Percentiles rank a stretch among this genome's conserved stretches.
These are phyloP conservation scores for Steinernema carpocapsae DNA, from an alignment of 2,888 invertebrate genomes.

Conservation along the genomic window DNA sequence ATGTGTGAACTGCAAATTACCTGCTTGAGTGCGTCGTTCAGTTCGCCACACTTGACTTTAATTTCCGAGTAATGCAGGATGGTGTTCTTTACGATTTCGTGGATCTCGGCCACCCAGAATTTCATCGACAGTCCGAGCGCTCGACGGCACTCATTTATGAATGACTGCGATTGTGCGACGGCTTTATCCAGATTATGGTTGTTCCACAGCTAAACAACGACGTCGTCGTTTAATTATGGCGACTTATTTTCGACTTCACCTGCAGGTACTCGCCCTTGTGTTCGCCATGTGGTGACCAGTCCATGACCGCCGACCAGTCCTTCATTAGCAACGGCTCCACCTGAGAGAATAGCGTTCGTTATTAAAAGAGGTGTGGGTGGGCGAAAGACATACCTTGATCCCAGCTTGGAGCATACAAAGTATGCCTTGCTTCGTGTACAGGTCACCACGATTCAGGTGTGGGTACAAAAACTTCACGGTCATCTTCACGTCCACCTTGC, in stretches of 20 bases:
- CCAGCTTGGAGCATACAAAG: slow-evolving; percentile 68
- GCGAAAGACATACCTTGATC: slow-evolving; percentile 50
- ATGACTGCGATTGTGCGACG: slow-evolving; percentile 69
- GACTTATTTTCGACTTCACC: slow-evolving; percentile 38
- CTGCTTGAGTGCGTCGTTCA: slow-evolving; percentile 69
- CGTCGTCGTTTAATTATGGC: not conserved
- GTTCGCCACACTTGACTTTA: slow-evolving; percentile 66
- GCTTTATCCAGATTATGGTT: slow-evolving; percentile 68
- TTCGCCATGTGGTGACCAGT: slow-evolving; percentile 68
- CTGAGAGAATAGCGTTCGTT: slow-evolving; percentile 38
- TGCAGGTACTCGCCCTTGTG: slow-evolving; percentile 69
- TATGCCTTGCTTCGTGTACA: slow-evolving; percentile 69
- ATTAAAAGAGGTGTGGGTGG: not conserved
- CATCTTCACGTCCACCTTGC: slow-evolving; percentile 69
- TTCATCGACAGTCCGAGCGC: slow-evolving; percentile 69
- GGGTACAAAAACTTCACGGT: slow-evolving; percentile 69
- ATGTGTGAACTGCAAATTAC: slow-evolving; percentile 39
- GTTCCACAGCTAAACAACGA: slow-evolving; percentile 60
- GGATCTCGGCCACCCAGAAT: slow-evolving; percentile 69
- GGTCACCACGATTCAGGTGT: slow-evolving; percentile 68
- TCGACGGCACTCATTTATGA: slow-evolving; percentile 69
- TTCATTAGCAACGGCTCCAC: slow-evolving; percentile 69
- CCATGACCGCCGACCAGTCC: slow-evolving; percentile 69
- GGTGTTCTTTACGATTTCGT: slow-evolving; percentile 69
- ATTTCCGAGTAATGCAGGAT: slow-evolving; percentile 69